Conservation (phyloP, 2,113 vertebrate species). For the Micronycteris hirsuta region DNA sequence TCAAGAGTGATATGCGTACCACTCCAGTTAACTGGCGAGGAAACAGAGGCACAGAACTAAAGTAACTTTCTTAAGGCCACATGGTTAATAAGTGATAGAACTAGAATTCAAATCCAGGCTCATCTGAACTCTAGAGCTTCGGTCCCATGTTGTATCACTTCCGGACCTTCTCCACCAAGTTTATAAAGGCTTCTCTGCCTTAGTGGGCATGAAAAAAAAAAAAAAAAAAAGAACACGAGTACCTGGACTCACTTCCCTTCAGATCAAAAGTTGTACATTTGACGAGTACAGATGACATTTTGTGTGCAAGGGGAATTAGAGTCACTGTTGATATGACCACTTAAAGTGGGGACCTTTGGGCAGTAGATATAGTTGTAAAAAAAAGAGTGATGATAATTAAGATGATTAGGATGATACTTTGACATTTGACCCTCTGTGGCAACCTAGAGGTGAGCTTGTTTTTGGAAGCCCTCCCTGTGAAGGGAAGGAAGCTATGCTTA, state of each 20-base stretch:
- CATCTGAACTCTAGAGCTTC: neutral
- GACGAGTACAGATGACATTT: neutral
- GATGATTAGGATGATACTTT: neutral
- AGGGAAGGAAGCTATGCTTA: neutral
- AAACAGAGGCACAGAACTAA: neutral
- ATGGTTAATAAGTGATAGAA: neutral
- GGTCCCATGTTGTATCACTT: neutral
- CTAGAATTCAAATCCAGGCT: neutral
- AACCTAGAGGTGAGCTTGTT: neutral
- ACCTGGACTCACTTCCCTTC: neutral
- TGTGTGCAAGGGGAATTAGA: neutral
- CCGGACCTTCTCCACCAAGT: neutral
- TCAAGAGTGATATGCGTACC: neutral
- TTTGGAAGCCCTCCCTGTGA: neutral
- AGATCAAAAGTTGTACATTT: neutral
- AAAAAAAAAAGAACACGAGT: neutral
- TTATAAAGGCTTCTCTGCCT: neutral
- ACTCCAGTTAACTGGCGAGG: neutral
- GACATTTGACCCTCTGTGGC: neutral
- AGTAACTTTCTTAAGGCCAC: neutral
- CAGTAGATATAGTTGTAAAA: neutral
- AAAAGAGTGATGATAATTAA: neutral
- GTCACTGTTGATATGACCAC: neutral
- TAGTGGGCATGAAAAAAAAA: neutral
- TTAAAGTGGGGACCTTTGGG: neutral